phyloP scores from a whole-genome alignment of 2,113 vertebrate genomes.

The Zosterops lateralis region DNA sequence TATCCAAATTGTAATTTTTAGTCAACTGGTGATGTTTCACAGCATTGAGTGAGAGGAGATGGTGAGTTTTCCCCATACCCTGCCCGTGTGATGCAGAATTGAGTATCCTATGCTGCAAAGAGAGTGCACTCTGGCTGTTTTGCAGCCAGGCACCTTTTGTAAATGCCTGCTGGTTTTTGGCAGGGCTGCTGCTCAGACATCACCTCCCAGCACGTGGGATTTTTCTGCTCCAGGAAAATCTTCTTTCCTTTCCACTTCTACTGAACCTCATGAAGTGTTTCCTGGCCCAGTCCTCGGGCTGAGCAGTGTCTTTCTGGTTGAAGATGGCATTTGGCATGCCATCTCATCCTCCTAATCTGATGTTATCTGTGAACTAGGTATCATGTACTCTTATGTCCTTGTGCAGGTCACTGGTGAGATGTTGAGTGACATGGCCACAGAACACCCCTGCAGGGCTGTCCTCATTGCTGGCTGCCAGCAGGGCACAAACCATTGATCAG shows the following conservation, averaged over 20 bases:
- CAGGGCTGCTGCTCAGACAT: background rate
- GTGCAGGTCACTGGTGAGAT: background rate
- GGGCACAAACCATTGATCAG: background rate
- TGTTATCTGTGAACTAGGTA: background rate
- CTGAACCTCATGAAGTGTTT: background rate
- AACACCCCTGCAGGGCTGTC: background rate
- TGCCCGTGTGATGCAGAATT: background rate
- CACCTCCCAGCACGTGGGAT: background rate
- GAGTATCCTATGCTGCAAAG: background rate
- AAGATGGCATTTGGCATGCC: background rate
- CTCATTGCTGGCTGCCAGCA: background rate
- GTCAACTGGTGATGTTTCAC: background rate
- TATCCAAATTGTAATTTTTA: background rate
- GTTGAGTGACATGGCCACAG: background rate
- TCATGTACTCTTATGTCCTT: background rate
- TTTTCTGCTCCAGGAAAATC: background rate
- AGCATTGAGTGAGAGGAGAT: rapidly evolving
- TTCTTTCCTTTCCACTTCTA: background rate
- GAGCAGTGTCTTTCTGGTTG: background rate
- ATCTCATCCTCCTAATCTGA: background rate
- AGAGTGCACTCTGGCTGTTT: background rate
- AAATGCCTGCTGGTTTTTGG: background rate
- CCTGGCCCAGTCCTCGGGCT: background rate
- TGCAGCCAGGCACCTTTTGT: background rate
- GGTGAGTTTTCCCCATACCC: background rate